Conservation (phyloP, 2,888 invertebrate species). For the Calliopum simillimum region DNA sequence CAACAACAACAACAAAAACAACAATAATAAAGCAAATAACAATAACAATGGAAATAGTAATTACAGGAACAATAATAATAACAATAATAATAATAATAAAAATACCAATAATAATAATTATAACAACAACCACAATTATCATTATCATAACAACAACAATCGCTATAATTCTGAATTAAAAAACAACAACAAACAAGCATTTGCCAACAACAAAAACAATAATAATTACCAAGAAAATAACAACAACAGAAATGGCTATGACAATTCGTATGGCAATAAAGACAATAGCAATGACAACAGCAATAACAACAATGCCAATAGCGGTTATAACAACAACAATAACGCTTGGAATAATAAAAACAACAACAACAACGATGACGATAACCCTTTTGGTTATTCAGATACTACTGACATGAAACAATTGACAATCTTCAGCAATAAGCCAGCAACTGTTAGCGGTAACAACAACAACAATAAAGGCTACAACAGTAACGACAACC, state of each 20-base stretch:
- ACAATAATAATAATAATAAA: not conserved
- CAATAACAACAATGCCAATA: not conserved
- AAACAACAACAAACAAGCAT: too few relatives aligned
- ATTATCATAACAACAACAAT: not conserved
- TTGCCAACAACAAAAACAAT: too few relatives aligned
- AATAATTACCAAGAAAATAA: too few relatives aligned
- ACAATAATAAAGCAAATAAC: not conserved
- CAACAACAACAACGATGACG: slow-evolving; percentile 13
- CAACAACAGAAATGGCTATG: too few relatives aligned
- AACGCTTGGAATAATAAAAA: not conserved
- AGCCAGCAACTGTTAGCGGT: not conserved
- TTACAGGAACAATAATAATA: not conserved
- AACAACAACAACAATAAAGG: not conserved
- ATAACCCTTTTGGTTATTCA: not conserved
- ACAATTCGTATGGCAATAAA: too few relatives aligned
- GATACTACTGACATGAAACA: not conserved
- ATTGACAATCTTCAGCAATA: not conserved
- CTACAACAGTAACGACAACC: not conserved
- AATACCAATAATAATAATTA: not conserved
- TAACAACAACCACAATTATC: slow-evolving; percentile 9
- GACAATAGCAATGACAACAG: not conserved
- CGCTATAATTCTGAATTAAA: too few relatives aligned
- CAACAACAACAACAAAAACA: not conserved
- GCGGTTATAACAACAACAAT: not conserved
- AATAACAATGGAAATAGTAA: not conserved